phyloP scores from a whole-genome alignment of 2,113 vertebrate species.

The Pachypanchax playfairii region DNA sequence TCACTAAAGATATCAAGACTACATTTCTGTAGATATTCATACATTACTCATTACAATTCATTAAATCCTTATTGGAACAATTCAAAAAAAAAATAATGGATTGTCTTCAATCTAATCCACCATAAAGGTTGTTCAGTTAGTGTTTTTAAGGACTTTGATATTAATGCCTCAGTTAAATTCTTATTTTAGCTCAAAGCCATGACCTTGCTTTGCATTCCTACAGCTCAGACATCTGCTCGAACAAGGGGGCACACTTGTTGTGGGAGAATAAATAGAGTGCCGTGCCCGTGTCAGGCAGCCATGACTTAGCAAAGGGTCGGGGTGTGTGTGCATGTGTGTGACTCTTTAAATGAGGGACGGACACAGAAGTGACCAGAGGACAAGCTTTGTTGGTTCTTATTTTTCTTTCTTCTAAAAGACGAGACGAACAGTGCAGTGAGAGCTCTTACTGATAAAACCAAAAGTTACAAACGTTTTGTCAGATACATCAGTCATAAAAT shows the following conservation, averaged over 20 bases:
- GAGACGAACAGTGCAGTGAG: no score
- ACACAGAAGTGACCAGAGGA: slow-evolving; percentile 39
- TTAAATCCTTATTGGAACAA: no score
- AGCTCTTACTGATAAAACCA: no score
- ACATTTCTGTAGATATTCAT: no score
- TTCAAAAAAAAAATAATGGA: not conserved
- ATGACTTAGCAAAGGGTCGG: slow-evolving; percentile 59
- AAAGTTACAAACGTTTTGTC: no score
- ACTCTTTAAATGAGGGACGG: slow-evolving; percentile 17
- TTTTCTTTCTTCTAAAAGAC: no score
- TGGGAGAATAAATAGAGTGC: slow-evolving; percentile 62
- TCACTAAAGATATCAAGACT: not conserved
- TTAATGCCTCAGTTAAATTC: not conserved
- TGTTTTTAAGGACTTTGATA: not conserved
- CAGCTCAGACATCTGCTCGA: slow-evolving; percentile 60
- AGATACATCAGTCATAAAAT: no score
- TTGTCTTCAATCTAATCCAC: not conserved
- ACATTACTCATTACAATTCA: no score
- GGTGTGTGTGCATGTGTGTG: slow-evolving; percentile 17
- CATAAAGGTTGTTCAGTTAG: not conserved
- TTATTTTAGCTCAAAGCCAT: slow-evolving; percentile 18
- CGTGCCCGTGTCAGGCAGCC: slow-evolving; percentile 36
- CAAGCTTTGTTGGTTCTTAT: slow-evolving; percentile 16
- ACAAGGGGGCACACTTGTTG: slow-evolving; percentile 23
- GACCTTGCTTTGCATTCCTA: slow-evolving; percentile 53